phyloP scores from a whole-genome alignment of 2,113 vertebrate genomes.

The Onychostoma macrolepis region DNA sequence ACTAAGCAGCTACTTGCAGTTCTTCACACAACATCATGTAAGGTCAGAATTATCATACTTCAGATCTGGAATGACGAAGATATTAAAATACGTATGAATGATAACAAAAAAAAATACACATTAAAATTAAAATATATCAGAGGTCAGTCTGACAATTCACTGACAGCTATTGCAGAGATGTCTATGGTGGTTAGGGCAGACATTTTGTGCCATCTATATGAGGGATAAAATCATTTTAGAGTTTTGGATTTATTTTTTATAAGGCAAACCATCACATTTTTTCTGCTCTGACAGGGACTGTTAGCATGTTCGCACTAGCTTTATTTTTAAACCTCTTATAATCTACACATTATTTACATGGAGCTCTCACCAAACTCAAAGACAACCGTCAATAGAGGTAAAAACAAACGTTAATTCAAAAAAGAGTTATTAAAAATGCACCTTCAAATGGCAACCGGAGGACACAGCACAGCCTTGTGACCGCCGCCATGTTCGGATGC shows the following conservation, averaged over 20 bases:
- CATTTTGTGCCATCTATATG: not conserved
- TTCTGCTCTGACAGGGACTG: not conserved
- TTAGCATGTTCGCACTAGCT: not conserved
- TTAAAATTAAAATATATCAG: not conserved
- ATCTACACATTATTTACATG: not conserved
- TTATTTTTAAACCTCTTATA: not conserved
- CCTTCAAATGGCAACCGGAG: conserved; percentile 49
- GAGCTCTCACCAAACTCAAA: not conserved
- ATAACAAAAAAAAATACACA: not conserved
- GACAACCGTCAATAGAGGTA: not conserved
- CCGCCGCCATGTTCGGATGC: conserved; percentile 54
- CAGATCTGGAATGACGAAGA: not conserved
- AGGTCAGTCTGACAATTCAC: not conserved
- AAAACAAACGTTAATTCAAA: not conserved
- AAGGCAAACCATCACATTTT: not conserved
- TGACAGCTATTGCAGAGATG: not conserved
- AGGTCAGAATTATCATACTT: not conserved
- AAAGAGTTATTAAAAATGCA: conserved; percentile 1
- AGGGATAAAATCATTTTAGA: not conserved
- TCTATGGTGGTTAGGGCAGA: not conserved
- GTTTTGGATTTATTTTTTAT: not conserved
- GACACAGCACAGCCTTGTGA: conserved; percentile 51
- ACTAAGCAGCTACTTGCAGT: not conserved
- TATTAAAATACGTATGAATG: not conserved
- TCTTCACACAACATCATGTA: not conserved